A percentile compares a stretch with the other conserved stretches of the same genome.
These are phyloP conservation scores for Podarcis lilfordi DNA, from an alignment of 2,797 vertebrate genomes.

Conservation along the genomic window DNA sequence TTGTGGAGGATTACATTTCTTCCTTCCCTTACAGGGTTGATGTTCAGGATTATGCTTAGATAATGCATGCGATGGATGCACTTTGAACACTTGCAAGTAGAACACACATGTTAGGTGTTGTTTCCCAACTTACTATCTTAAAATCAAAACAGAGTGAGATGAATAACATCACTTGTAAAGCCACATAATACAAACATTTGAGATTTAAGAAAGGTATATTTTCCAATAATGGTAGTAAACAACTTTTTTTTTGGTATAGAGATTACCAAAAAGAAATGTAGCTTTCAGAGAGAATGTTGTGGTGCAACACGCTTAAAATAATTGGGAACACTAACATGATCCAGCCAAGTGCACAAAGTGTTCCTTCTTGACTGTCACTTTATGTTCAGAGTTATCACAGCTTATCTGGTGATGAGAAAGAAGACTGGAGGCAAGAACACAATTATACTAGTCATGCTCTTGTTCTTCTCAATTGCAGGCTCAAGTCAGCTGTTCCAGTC, in stretches of 20 bases:
- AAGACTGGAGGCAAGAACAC: accelerated
- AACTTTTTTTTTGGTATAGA: background rate
- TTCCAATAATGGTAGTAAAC: background rate
- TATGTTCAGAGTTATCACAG: background rate
- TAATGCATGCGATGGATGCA: background rate
- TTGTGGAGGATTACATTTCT: background rate
- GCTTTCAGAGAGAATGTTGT: background rate
- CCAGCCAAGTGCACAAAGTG: slow-evolving; percentile 1
- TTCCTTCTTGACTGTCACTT: background rate
- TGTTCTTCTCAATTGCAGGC: background rate
- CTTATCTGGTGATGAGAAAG: slow-evolving; percentile 5
- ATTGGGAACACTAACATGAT: slow-evolving; percentile 9
- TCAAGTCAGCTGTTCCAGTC: accelerated
- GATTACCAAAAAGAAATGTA: background rate
- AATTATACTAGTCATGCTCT: background rate
- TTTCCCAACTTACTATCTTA: background rate
- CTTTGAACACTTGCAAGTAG: background rate
- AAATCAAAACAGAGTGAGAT: slow-evolving; percentile 24
- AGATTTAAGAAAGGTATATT: background rate
- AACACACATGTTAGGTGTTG: background rate
- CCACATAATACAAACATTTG: slow-evolving; percentile 24
- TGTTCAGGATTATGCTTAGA: background rate
- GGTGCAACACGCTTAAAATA: background rate
- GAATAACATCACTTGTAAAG: background rate
- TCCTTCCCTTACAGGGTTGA: background rate